A percentile compares a stretch with the other conserved stretches of the same genome.
Evolutionary conservation across 1,140 invertebrate genomes (phyloP).

Genomic region (Drosophila parabipectinata): DNA sequence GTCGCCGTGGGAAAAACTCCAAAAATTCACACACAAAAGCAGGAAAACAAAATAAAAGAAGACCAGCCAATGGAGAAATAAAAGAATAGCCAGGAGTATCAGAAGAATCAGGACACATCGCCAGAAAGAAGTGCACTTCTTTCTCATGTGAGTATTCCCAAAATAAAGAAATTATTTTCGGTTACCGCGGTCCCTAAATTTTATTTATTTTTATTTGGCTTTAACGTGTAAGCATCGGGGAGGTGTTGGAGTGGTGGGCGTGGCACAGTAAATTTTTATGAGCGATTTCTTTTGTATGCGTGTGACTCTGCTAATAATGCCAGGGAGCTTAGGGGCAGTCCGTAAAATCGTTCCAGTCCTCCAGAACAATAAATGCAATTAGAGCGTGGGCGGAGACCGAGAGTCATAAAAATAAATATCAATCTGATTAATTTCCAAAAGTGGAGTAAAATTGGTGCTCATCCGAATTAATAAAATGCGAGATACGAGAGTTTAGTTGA

Average conservation of each 20-base stretch:
- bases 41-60: constrained; percentile 24
- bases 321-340: constrained; percentile 10
- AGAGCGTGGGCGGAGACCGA: constrained; percentile 21
- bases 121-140: constrained; percentile 41
- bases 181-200: constrained; percentile 18
- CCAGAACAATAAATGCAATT: constrained; percentile 41
- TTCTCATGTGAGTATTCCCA: constrained; percentile 43
- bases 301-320: constrained; percentile 33
- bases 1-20: constrained; percentile 70
- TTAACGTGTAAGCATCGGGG: constrained; percentile 65
- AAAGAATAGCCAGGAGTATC: constrained; percentile 5
- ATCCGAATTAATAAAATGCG: constrained; percentile 8
- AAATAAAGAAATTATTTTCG: constrained; percentile 50
- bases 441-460: constrained; percentile 1
- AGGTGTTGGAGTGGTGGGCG: constrained; percentile 30
- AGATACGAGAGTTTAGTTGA: background rate
- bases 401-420: constrained; percentile 31
- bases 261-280: constrained; percentile 67
- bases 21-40: constrained; percentile 30
- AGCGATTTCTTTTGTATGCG: constrained; percentile 44
- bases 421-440: constrained; percentile 52
- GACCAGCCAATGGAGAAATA: constrained; percentile 12
- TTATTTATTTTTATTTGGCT: constrained; percentile 63
- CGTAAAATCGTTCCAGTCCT: constrained; percentile 26
- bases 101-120: constrained; percentile 11